phyloP scores from a whole-genome alignment of 2,797 vertebrate genomes.

The Margarornis squamiger region DNA sequence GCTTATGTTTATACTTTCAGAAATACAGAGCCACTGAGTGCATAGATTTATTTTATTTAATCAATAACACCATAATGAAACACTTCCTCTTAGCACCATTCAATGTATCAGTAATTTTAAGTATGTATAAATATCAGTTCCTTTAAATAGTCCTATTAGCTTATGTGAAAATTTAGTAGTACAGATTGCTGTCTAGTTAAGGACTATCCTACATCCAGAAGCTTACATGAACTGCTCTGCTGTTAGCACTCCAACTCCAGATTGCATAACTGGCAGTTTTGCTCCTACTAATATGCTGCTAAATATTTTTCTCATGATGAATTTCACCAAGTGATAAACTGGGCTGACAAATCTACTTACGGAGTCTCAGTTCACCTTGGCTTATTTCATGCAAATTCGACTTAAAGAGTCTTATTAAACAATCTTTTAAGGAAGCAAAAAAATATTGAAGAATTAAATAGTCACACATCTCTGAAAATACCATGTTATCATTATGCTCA shows the following conservation, averaged over 20 bases:
- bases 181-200: constrained; percentile 2
- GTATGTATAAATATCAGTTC: neutral
- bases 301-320: constrained; percentile 54
- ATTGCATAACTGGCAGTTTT: constrained; percentile 41
- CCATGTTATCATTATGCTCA: neutral
- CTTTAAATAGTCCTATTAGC: neutral
- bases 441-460: neutral
- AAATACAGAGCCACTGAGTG: neutral
- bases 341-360: constrained; percentile 13
- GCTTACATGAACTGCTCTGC: constrained; percentile 11
- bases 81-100: neutral
- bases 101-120: neutral
- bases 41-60: neutral
- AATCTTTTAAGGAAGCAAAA: neutral
- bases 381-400: neutral
- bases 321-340: constrained; percentile 47
- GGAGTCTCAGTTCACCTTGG: neutral
- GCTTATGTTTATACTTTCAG: neutral
- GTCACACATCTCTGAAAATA: neutral
- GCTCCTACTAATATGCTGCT: constrained; percentile 51
- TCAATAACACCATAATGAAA: neutral
- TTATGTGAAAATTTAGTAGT: neutral
- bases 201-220: constrained; percentile 17
- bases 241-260: constrained; percentile 1
- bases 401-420: neutral